Conservation (phyloP, 2,113 vertebrate genomes). For the Ifrita kowaldi region DNA sequence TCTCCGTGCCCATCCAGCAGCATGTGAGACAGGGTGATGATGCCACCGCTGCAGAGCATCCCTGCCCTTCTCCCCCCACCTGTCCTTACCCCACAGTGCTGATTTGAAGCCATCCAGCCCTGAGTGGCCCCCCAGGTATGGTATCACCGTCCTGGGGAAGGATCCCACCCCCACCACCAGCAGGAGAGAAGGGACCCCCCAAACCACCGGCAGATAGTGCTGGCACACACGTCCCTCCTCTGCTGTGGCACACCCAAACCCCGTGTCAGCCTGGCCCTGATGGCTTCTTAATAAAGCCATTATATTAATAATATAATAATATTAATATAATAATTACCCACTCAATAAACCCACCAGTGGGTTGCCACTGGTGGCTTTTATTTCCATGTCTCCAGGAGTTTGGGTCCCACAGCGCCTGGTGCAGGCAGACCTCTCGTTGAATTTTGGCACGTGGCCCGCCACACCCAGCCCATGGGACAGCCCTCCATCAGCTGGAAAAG, state of each 20-base stretch:
- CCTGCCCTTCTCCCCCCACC: not conserved
- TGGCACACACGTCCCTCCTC: not conserved
- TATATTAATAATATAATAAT: too few relatives aligned
- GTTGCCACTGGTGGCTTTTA: not conserved
- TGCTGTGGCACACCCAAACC: not conserved
- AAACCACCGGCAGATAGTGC: not conserved
- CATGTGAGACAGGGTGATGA: not conserved
- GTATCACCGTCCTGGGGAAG: fast-evolving
- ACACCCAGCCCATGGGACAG: fast-evolving
- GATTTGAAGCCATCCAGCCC: not conserved
- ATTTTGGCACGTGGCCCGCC: fast-evolving
- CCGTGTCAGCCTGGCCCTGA: not conserved
- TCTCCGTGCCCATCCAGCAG: not conserved
- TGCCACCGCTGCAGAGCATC: not conserved
- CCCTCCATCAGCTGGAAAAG: not conserved
- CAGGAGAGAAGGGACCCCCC: not conserved
- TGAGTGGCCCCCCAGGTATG: fast-evolving
- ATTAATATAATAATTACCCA: too few relatives aligned
- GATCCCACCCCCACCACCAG: not conserved
- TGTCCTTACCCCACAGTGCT: fast-evolving
- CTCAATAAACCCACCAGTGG: too few relatives aligned
- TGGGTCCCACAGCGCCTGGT: fast-evolving
- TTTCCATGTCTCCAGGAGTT: not conserved
- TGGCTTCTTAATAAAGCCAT: not conserved
- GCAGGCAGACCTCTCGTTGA: fast-evolving